These are phyloP conservation scores for Crambe crambe DNA, from an alignment of 37 sponge, comb jelly and placozoan genomes.

Conservation along the genomic window DNA sequence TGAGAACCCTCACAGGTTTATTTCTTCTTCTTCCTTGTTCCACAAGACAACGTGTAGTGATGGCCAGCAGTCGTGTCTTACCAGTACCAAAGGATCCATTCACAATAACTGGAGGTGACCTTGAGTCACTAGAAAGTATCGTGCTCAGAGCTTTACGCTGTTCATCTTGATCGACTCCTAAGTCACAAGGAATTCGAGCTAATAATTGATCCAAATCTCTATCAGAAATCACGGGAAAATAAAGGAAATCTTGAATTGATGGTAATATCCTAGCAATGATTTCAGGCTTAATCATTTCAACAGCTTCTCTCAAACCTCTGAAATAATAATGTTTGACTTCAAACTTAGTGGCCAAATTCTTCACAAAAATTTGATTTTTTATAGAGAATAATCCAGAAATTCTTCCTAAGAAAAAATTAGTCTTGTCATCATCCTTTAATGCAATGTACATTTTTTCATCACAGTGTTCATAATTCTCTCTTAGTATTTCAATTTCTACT, in stretches of 20 bases:
- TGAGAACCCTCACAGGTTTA: slow-evolving; percentile 30
- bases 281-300: slow-evolving; percentile 19
- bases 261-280: slow-evolving; percentile 37
- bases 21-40: neutral
- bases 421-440: neutral
- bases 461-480: slow-evolving; percentile 14
- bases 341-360: slow-evolving; percentile 34
- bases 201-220: neutral
- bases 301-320: slow-evolving; percentile 32
- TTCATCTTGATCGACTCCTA: neutral
- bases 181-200: neutral
- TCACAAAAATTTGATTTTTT: neutral
- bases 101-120: slow-evolving; percentile 50
- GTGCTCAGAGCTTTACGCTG: slow-evolving; percentile 26
- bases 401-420: neutral
- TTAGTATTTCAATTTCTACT: slow-evolving; percentile 12
- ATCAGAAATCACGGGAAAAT: neutral
- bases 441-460: slow-evolving; percentile 26
- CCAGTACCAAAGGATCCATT: slow-evolving; percentile 82
- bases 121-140: slow-evolving; percentile 18
- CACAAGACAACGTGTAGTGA: slow-evolving; percentile 10
- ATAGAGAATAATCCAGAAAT: neutral
- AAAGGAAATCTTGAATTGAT: neutral
- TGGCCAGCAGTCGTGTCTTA: slow-evolving; percentile 71
- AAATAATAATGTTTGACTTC: slow-evolving; percentile 67